Conservation (phyloP, 1,140 invertebrate species). For the Neuroterus valhalla region DNA sequence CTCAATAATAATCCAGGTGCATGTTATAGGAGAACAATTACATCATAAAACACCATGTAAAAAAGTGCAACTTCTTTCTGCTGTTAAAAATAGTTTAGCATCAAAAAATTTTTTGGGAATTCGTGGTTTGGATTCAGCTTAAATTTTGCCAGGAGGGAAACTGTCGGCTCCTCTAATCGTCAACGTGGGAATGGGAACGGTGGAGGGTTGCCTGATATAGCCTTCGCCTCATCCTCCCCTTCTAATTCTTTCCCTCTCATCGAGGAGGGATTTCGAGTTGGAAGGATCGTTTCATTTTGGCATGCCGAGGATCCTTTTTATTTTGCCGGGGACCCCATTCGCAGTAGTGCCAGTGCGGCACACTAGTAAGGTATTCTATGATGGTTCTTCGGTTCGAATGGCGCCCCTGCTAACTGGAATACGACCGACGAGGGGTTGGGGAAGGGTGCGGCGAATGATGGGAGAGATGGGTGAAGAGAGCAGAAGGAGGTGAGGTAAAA, state of each 20-base stretch:
- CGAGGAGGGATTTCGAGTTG: conserved; percentile 43
- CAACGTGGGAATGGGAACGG: conserved; percentile 22
- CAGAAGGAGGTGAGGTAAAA: conserved; percentile 33
- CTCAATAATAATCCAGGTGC: conserved; percentile 8
- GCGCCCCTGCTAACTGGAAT: conserved; percentile 69
- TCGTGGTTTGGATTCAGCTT: neutral
- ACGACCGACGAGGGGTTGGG: conserved; percentile 59
- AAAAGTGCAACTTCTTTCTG: too few relatives aligned
- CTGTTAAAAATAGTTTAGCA: neutral
- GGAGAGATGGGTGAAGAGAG: conserved; percentile 41
- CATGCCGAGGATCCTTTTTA: conserved; percentile 63
- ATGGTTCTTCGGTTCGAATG: conserved; percentile 66
- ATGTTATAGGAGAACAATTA: conserved; percentile 25
- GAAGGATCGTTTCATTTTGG: conserved; percentile 66
- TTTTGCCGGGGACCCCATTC: conserved; percentile 57
- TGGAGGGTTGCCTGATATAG: conserved; percentile 1
- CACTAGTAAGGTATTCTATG: conserved; percentile 67
- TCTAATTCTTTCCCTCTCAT: conserved; percentile 35
- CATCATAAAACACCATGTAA: too few relatives aligned
- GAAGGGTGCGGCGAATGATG: conserved; percentile 51
- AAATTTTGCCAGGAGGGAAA: neutral
- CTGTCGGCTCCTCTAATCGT: conserved; percentile 26
- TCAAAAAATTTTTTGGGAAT: neutral
- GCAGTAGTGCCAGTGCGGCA: conserved; percentile 46
- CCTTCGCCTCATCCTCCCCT: conserved; percentile 13